Base-by-base conservation (phyloP, 2,797 vertebrate species). In the Chaetophractus vellerosus region DNA sequence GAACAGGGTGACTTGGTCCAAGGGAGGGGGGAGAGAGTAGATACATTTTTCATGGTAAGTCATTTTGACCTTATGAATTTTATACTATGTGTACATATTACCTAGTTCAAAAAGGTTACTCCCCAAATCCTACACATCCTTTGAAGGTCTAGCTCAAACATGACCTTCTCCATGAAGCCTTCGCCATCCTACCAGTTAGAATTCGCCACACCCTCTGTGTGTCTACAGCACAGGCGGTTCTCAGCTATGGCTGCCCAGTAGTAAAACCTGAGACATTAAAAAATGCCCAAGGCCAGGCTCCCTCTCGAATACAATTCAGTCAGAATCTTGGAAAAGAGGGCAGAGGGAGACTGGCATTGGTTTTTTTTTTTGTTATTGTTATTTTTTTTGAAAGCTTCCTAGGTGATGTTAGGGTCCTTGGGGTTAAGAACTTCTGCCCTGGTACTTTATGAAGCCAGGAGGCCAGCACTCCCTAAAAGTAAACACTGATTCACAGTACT, bases 351-450 rank as follows among this genome's bases (percentile, higher is more conserved):
- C 26, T 31, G 19, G 15, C 8, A 24, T 18, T 55, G 50, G 48
- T 16, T 52, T 15, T 16, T 52, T 52, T 14, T 52, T 52, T 52
- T 52, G n/a, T n/a, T n/a, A n/a, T 38, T 38, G 48, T 18, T 14
- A 31, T 9, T 31, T 69, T 48, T 52, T 21, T 36, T 50, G 31
- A 23, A 86, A 72, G 7, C 4, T 69, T 18, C 75, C 36, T 45
- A 15, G 59, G 12, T 64, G n/a, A 68, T 80, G 11, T 59, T 61
- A 45, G 33, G 8, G 9, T 38, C 5, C 11, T 78, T 5, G 2
- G n/a, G 66, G 28, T 57, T 90, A 61, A 92, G 59, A 95, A 83
- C 41, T 88, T 87, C 74, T 59, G 59, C 18, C 19, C 31, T 28
- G 66, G 24, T 0, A 41, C 72, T 24, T 41, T 57, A 52, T 18